A percentile compares a stretch with the other conserved stretches of the same genome.
Evolutionary conservation across 2,797 vertebrate genomes (phyloP).

Genomic region (Syngnathus acus): DNA sequence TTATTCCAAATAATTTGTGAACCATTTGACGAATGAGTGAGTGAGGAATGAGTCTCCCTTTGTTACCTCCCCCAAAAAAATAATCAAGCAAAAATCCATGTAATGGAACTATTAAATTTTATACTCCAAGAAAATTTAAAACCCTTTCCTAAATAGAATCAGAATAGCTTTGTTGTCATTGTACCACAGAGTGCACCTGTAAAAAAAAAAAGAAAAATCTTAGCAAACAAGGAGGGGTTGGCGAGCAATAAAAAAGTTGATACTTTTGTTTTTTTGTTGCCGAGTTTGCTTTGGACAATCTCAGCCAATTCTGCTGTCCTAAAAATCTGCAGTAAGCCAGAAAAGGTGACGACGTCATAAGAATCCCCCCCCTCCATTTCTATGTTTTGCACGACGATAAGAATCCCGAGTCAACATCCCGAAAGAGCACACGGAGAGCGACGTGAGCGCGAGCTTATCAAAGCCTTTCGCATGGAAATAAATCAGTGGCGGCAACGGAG

Average conservation of each 20-base stretch:
- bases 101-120: background rate
- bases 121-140: background rate
- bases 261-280: too few relatives aligned
- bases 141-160: background rate
- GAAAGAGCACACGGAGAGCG: constrained; percentile 26
- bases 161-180: too few relatives aligned
- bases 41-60: too few relatives aligned
- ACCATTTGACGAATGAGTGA: background rate
- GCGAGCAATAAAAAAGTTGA: too few relatives aligned
- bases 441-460: constrained; percentile 45
- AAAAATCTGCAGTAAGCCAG: background rate
- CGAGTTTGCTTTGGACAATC: too few relatives aligned
- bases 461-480: constrained; percentile 45
- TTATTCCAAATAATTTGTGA: background rate
- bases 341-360: background rate
- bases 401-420: constrained; percentile 47
- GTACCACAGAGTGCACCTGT: too few relatives aligned
- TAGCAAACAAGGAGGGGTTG: too few relatives aligned
- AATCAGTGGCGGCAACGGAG: constrained; percentile 30
- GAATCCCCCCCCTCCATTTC: background rate
- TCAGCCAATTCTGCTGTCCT: background rate
- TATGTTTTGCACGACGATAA: constrained; percentile 28
- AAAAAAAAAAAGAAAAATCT: too few relatives aligned
- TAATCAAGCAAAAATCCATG: background rate
- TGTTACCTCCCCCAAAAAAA: too few relatives aligned